Evolutionary conservation across 2,888 invertebrate genomes (phyloP).

Genomic region (Lacanobia wlatinum): DNA sequence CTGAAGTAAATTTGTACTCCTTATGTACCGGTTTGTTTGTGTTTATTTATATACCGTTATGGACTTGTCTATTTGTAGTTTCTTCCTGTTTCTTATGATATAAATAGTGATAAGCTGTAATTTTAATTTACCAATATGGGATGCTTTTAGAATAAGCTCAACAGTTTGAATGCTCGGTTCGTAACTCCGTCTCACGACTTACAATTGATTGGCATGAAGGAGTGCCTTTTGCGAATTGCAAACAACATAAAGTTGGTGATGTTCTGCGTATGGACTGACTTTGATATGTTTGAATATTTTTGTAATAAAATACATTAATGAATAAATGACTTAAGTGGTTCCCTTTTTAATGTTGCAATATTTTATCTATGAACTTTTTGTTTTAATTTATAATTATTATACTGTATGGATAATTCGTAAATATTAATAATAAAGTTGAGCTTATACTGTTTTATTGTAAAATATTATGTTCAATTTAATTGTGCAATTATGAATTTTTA

Average conservation of each 20-base stretch:
- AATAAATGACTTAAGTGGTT: conserved; percentile 67
- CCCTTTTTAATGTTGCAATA: conserved; percentile 74
- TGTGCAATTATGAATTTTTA: conserved; percentile 76
- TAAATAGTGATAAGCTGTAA: conserved; percentile 74
- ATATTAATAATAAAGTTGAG: conserved; percentile 75
- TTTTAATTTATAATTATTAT: conserved; percentile 65
- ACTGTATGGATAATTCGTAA: conserved; percentile 69
- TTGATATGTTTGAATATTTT: conserved; percentile 84
- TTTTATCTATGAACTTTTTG: conserved; percentile 72
- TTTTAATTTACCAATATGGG: conserved; percentile 67
- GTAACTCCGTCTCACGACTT: conserved; percentile 56
- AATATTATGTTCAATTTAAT: conserved; percentile 74
- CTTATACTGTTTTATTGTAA: conserved; percentile 81
- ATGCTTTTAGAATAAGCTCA: conserved; percentile 73
- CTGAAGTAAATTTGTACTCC: conserved; percentile 68
- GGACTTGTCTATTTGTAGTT: conserved; percentile 80
- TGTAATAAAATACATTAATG: conserved; percentile 76
- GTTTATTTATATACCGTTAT: conserved; percentile 72
- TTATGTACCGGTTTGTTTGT: conserved; percentile 72
- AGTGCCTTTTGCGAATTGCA: conserved; percentile 86
- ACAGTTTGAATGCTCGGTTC: conserved; percentile 68
- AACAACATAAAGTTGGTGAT: conserved; percentile 74
- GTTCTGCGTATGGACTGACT: conserved; percentile 82
- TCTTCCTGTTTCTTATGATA: conserved; percentile 84
- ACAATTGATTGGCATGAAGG: conserved; percentile 78